Evolutionary conservation across 2,888 invertebrate species (phyloP), one percentile per base, ranked within the genome.

Genomic region (Hypena proboscidalis): DNA sequence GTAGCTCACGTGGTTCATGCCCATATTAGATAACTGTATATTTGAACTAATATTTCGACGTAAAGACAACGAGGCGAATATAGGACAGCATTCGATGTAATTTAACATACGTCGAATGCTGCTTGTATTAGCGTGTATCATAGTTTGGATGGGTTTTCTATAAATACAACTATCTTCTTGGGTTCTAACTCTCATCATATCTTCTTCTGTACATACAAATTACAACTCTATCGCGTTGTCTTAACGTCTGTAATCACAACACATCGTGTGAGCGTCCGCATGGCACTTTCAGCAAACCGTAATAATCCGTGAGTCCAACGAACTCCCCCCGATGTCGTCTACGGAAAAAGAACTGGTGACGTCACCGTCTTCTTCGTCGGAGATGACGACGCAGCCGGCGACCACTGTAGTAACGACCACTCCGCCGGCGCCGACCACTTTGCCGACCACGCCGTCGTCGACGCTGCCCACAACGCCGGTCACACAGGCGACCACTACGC

Each of bases 241-340:
- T 74, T 71, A 64, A 66, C 77, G 78, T 80, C 70, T 59, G 55
- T 58, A 67, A 60, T 70, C 80, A 79, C 77, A 68, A 79, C 85
- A 87, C 87, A 77, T 75, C 75, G 83, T 86, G 90, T 89, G 88
- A 87, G 89, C 81, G 83, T 85, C 80, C 74, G 90, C 90, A 89
- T 89, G 89, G 83, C 89, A 88, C 90, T 89, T 90, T 90, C 90
- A 90, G 90, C 90, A 89, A 79, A 90, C 90, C 52, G 88, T 90
- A 71, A 83, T 87, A 77, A 90, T 90, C 66, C 87, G 85, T 63
- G 86, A 83, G 61, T 86, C 90, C 58, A 85, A 86, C 77, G 89
- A 88, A 75, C 71, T 84, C 39, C 89, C 84, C 8, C 69, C 70
- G 64, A 55, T 79, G 60, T 74, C 85, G 42, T 74, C 84, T 32